These are phyloP conservation scores for Cantharis rustica DNA, from an alignment of 2,888 invertebrate genomes.

Conservation along the genomic window DNA sequence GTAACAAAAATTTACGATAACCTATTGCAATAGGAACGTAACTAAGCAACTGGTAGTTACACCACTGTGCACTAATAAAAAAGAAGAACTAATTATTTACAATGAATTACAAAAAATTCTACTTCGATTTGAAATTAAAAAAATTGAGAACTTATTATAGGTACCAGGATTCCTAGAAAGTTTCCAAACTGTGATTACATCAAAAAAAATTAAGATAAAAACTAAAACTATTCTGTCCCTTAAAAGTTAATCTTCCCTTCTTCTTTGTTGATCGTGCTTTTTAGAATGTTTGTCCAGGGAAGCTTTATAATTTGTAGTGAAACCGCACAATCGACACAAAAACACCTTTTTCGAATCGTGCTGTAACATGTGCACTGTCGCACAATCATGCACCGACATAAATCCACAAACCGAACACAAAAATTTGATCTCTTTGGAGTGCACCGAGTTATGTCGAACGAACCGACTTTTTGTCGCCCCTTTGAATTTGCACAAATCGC, in stretches of 20 bases:
- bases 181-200: no score
- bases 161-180: no score
- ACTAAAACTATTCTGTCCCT: neutral
- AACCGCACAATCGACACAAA: neutral
- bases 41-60: no score
- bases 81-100: neutral
- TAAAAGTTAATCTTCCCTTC: neutral
- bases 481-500: neutral
- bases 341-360: neutral
- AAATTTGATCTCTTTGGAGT: neutral
- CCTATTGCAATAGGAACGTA: neutral
- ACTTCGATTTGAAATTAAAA: neutral
- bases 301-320: neutral
- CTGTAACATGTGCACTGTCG: neutral
- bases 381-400: neutral
- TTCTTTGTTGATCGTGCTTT: neutral
- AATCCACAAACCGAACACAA: neutral
- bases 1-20: neutral
- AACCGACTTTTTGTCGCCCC: neutral
- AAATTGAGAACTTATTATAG: neutral
- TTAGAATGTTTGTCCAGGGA: neutral
- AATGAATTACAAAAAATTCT: neutral
- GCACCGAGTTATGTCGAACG: neutral
- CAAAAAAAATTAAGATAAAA: neutral
- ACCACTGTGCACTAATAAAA: no score